These are phyloP conservation scores for Heteromormyrus szaboi DNA, from an alignment of 2,797 vertebrate species.

Conservation along the genomic window DNA sequence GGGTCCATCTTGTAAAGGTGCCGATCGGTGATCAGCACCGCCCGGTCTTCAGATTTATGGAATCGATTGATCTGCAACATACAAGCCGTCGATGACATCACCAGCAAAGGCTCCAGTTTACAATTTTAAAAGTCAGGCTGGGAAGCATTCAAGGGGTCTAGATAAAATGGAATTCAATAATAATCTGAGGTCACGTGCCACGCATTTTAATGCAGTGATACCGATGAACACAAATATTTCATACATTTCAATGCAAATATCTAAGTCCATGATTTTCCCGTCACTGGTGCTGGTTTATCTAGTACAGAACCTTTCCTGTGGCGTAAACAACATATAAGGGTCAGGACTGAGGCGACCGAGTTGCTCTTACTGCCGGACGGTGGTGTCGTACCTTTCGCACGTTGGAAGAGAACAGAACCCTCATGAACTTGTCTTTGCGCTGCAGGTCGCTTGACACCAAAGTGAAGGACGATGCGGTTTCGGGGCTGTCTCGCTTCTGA, in stretches of 20 bases:
- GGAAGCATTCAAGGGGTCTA: background rate
- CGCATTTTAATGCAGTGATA: background rate
- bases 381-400: constrained; percentile 74
- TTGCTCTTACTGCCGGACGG: background rate
- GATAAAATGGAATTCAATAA: background rate
- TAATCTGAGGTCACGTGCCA: background rate
- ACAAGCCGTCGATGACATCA: background rate
- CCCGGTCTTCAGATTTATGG: constrained; percentile 84
- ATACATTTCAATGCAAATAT: background rate
- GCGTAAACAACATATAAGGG: background rate
- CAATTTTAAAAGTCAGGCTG: background rate
- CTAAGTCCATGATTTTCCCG: background rate
- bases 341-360: background rate
- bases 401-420: constrained; percentile 86
- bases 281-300: background rate
- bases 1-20: constrained; percentile 99
- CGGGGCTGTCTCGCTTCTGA: constrained; percentile 79
- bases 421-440: constrained; percentile 96
- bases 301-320: background rate
- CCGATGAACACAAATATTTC: background rate
- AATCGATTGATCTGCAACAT: constrained; percentile 83
- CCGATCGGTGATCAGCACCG: constrained; percentile 89
- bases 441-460: constrained; percentile 85
- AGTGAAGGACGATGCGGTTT: constrained; percentile 70
- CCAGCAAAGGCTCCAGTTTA: background rate